These are phyloP conservation scores for Pyrgilauda ruficollis DNA, from an alignment of 2,113 vertebrate species.

Conservation along the genomic window DNA sequence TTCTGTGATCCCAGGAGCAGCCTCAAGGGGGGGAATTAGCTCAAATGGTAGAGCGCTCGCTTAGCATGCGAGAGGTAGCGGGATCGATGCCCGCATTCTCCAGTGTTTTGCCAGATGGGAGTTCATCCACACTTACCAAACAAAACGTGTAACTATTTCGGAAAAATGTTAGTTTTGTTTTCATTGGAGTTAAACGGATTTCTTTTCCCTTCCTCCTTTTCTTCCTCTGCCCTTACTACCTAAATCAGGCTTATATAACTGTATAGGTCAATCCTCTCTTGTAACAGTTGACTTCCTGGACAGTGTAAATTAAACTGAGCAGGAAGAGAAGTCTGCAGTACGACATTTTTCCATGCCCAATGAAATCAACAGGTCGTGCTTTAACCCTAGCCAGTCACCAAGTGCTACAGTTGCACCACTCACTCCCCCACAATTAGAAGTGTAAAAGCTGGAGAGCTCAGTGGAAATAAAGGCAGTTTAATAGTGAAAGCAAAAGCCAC, in stretches of 20 bases:
- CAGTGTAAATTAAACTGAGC: not conserved
- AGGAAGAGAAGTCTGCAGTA: not conserved
- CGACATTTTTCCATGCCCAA: not conserved
- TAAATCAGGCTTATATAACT: not conserved
- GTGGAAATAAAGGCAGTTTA: not conserved
- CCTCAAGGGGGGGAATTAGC: constrained; percentile 51
- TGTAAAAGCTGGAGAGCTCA: not conserved
- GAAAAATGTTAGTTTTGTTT: not conserved
- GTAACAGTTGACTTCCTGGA: not conserved
- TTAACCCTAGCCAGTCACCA: not conserved
- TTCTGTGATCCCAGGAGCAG: accelerated
- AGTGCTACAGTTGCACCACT: not conserved
- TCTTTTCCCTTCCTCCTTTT: not conserved
- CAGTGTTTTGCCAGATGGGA: not conserved
- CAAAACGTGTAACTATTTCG: accelerated
- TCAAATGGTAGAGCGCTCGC: constrained; percentile 78
- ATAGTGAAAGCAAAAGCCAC: not conserved
- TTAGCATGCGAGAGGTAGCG: constrained; percentile 75
- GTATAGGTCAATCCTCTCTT: not conserved
- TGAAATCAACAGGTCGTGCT: not conserved
- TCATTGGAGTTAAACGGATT: accelerated
- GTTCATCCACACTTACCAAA: not conserved
- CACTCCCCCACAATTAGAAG: no score
- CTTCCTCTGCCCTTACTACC: not conserved
- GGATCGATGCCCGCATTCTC: constrained; percentile 80